Conservation (phyloP, 2,888 invertebrate species). For the Andrena chrysosceles region DNA sequence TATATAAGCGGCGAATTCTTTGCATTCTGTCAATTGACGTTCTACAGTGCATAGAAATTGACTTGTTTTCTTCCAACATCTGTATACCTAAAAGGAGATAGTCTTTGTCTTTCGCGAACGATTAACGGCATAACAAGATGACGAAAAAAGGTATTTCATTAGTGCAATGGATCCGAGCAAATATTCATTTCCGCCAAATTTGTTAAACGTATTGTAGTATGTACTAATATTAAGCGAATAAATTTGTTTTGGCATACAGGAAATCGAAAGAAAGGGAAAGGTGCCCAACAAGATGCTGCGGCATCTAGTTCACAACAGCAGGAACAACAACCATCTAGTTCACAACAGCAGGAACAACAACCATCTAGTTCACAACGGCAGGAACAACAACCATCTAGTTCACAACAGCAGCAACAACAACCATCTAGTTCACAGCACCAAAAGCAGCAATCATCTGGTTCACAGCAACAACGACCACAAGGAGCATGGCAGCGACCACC, state of each 20-base stretch:
- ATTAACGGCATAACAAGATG: constrained; percentile 18
- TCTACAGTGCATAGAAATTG: background rate
- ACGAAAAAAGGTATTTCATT: background rate
- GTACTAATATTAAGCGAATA: background rate
- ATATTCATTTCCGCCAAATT: background rate
- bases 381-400: background rate
- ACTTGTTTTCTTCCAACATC: background rate
- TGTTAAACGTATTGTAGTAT: background rate
- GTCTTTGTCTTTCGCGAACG: background rate
- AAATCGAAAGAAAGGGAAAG: background rate
- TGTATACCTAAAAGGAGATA: background rate
- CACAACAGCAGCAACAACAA: constrained; percentile 7
- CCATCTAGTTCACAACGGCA: background rate
- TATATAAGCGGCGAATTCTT: background rate
- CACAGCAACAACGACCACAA: background rate
- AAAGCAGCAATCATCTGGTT: constrained; percentile 13
- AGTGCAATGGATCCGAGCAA: background rate
- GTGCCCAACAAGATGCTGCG: background rate
- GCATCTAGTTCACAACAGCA: background rate
- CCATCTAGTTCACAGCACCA: background rate
- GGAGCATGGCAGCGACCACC: background rate
- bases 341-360: background rate
- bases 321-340: background rate
- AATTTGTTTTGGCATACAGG: background rate
- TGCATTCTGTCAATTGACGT: background rate